Evolutionary conservation across 2,113 vertebrate genomes (phyloP), one percentile per base, ranked within the genome.

Genomic region (Rutilus rutilus): DNA sequence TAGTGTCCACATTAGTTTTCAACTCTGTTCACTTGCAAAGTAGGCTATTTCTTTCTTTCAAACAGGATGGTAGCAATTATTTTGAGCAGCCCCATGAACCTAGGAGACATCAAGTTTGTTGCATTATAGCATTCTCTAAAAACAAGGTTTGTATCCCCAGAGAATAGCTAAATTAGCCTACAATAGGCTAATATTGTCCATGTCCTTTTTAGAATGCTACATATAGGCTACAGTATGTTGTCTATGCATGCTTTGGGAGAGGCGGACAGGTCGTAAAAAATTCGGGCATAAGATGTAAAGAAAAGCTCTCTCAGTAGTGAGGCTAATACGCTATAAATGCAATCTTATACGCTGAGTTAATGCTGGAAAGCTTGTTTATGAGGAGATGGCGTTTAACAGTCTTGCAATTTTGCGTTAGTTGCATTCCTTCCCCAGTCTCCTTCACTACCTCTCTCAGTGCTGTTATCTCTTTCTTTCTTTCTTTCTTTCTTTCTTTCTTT

Each of bases 291-390:
- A 84, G 77, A 79, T 83, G 47, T 85, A 27, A 78, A 82, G 57
- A 62, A 84, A 82, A 82, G 23, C 54, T 57, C 54, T 60, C 54
- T 42, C 52, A 67, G 52, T 64, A 71, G 54, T 3, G 74, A 86
- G 71, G 30, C 78, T 78, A 54, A 85, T 17, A 14, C 78, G 71
- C 65, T 85, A 54, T 83, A 65, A 83, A 82, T 67, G 85, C 82
- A 78, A 78, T 82, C 42, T 77, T 86, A 83, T 79, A 83, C 36
- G 60, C 36, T 54, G 74, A 84, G 82, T 85, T 83, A 83, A 65
- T 69, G 67, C 36, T 82, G 87, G 71, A 85, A 85, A 78, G 52
- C 33, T 78, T 79, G 57, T 79, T 89, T 86, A 87, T 74, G 6
- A 47, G 86, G 21, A 54, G 71, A 78, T 59, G 60, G 39, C 60